Evolutionary conservation across 1,140 invertebrate species (phyloP).

Genomic region (Bradynema listronoti): DNA sequence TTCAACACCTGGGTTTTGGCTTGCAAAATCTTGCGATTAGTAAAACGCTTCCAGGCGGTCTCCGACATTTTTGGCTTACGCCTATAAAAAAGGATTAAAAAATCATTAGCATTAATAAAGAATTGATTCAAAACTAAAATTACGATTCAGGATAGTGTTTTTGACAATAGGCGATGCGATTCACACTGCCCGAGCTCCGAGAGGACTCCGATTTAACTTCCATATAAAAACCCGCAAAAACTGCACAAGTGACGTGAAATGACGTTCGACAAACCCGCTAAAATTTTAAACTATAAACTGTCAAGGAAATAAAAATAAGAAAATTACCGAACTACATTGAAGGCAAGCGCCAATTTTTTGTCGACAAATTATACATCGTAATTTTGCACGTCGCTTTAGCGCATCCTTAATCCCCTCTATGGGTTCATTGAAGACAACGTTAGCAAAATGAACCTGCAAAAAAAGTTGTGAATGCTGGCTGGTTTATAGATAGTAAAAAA

Average conservation of each 20-base stretch:
- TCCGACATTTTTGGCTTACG: background rate
- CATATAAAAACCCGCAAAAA: constrained; percentile 35
- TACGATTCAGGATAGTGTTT: constrained; percentile 14
- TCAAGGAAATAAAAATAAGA: background rate
- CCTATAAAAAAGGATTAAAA: background rate
- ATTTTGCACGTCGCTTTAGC: constrained; percentile 83
- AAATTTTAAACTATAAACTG: constrained; percentile 11
- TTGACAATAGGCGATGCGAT: constrained; percentile 38
- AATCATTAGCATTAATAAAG: background rate
- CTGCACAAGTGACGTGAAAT: constrained; percentile 40
- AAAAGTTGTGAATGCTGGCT: background rate
- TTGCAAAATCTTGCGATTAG: constrained; percentile 24
- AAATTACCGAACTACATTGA: constrained; percentile 67
- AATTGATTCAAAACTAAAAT: background rate
- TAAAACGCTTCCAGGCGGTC: constrained; percentile 30
- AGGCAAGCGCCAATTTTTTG: constrained; percentile 90
- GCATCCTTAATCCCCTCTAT: constrained; percentile 93
- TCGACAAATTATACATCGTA: constrained; percentile 92
- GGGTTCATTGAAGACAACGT: constrained; percentile 67
- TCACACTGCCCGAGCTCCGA: constrained; percentile 27
- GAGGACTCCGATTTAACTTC: constrained; percentile 20
- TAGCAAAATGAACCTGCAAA: constrained; percentile 43
- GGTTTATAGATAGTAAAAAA: background rate
- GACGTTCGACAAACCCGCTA: constrained; percentile 28
- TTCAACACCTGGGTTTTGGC: constrained; percentile 23